Evolutionary conservation across 2,888 invertebrate genomes (phyloP).

Genomic region (Smittia aterrima): DNA sequence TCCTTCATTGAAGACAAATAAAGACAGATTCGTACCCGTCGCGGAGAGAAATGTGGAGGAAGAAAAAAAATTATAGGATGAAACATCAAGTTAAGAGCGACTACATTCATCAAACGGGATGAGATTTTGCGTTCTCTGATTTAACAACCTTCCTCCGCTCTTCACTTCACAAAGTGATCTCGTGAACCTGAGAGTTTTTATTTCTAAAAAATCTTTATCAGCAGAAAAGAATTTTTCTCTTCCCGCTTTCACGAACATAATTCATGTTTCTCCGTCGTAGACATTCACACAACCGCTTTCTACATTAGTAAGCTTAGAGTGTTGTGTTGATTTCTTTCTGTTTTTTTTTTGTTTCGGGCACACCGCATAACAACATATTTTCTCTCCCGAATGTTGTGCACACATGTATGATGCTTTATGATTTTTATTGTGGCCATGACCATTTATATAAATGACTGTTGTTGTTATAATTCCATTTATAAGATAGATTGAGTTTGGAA

Average conservation of each 20-base stretch:
- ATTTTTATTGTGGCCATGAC: slow-evolving; percentile 31
- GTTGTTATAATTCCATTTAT: slow-evolving; percentile 29
- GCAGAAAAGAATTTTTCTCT: too few relatives aligned
- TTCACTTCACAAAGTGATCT: background rate
- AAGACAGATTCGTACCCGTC: slow-evolving; percentile 19
- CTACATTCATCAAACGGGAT: slow-evolving; percentile 20
- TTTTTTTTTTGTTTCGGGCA: background rate
- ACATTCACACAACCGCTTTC: too few relatives aligned
- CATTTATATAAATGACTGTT: slow-evolving; percentile 27
- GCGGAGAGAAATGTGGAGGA: background rate
- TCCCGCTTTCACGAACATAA: too few relatives aligned
- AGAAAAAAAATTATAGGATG: background rate
- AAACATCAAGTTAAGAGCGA: background rate
- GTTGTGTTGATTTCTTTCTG: too few relatives aligned
- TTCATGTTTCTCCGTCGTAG: too few relatives aligned
- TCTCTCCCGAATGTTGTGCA: background rate
- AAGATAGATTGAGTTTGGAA: background rate
- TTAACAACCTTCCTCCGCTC: background rate
- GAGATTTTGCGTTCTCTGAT: background rate
- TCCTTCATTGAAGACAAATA: slow-evolving; percentile 22
- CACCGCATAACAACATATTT: slow-evolving; percentile 11
- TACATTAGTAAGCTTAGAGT: too few relatives aligned
- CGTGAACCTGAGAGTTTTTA: too few relatives aligned
- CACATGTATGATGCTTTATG: background rate
- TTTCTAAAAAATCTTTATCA: too few relatives aligned